A percentile compares a stretch with the other conserved stretches of the same genome.
These are phyloP conservation scores for Solea senegalensis DNA, from an alignment of 2,113 vertebrate species.

Conservation along the genomic window DNA sequence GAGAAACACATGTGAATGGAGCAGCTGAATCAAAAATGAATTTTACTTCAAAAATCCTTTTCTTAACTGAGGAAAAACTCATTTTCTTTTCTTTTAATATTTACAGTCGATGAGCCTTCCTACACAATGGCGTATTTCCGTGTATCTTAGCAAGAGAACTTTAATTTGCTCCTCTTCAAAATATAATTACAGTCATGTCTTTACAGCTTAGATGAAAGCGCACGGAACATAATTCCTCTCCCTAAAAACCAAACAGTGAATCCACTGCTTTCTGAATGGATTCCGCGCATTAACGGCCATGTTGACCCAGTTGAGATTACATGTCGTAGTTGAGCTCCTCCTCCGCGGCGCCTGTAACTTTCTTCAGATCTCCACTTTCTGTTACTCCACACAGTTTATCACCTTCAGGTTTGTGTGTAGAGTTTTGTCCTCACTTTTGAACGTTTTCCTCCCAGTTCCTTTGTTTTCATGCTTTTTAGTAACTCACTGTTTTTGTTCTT, in stretches of 20 bases:
- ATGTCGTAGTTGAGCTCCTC: constrained; percentile 15
- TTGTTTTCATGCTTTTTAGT: constrained; percentile 3
- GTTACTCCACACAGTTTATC: background rate
- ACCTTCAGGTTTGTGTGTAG: constrained; percentile 10
- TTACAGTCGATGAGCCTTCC: constrained; percentile 12
- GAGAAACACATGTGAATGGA: constrained; percentile 19
- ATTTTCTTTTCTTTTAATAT: constrained; percentile 17
- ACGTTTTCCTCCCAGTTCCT: background rate
- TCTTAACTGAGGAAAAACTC: constrained; percentile 10
- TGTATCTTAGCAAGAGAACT: constrained; percentile 1
- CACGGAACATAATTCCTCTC: background rate
- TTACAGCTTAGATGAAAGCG: background rate
- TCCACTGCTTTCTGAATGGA: background rate
- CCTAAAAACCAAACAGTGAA: background rate
- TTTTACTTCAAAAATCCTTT: constrained; percentile 24
- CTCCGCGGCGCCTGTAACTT: background rate
- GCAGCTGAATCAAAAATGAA: constrained; percentile 24
- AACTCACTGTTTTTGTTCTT: constrained; percentile 57
- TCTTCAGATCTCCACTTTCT: background rate
- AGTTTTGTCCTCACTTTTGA: constrained; percentile 12
- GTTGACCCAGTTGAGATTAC: constrained; percentile 13
- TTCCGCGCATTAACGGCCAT: background rate
- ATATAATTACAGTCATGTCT: background rate
- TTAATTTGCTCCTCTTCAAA: background rate
- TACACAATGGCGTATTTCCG: background rate